These are phyloP conservation scores for Anagrus nilaparvatae DNA, from an alignment of 1,140 invertebrate species.

Conservation along the genomic window DNA sequence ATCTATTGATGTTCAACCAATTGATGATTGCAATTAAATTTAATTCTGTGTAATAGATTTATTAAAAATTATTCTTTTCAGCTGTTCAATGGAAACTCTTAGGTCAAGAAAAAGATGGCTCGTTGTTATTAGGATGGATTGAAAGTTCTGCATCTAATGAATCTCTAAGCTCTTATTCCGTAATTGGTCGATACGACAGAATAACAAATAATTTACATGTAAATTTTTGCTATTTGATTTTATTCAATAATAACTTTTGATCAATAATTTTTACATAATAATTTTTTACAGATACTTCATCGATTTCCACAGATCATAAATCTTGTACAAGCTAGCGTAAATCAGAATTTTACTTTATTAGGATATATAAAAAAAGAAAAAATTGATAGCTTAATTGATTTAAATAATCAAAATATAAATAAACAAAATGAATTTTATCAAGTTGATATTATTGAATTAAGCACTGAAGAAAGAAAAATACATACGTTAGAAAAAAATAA, in stretches of 20 bases:
- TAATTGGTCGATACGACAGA: slow-evolving; percentile 36
- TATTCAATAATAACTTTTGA: not conserved
- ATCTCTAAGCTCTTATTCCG: slow-evolving; percentile 28
- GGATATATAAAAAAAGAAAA: slow-evolving; percentile 53
- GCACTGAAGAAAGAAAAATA: slow-evolving; percentile 40
- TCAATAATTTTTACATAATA: slow-evolving; percentile 10
- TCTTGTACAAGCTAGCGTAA: slow-evolving; percentile 69
- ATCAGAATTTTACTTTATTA: slow-evolving; percentile 52
- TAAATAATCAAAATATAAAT: slow-evolving; percentile 11
- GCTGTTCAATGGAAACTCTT: slow-evolving; percentile 65
- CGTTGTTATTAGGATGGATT: slow-evolving; percentile 58
- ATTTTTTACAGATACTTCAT: slow-evolving; percentile 45
- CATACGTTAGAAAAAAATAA: slow-evolving; percentile 43
- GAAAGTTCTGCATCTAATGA: slow-evolving; percentile 40
- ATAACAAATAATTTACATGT: slow-evolving; percentile 32
- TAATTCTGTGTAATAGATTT: not conserved
- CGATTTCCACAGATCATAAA: slow-evolving; percentile 52
- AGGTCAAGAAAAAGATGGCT: slow-evolving; percentile 64
- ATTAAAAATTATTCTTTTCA: slow-evolving; percentile 30
- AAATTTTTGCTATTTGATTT: not conserved
- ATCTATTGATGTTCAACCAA: not conserved
- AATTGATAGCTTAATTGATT: no score
- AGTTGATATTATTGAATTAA: slow-evolving; percentile 51
- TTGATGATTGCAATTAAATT: slow-evolving; percentile 11
- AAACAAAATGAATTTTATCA: slow-evolving; percentile 28